Percentiles rank a stretch among this genome's conserved stretches.
phyloP scores from a whole-genome alignment of 2,113 vertebrate genomes.

The Protobothrops flavoviridis region DNA sequence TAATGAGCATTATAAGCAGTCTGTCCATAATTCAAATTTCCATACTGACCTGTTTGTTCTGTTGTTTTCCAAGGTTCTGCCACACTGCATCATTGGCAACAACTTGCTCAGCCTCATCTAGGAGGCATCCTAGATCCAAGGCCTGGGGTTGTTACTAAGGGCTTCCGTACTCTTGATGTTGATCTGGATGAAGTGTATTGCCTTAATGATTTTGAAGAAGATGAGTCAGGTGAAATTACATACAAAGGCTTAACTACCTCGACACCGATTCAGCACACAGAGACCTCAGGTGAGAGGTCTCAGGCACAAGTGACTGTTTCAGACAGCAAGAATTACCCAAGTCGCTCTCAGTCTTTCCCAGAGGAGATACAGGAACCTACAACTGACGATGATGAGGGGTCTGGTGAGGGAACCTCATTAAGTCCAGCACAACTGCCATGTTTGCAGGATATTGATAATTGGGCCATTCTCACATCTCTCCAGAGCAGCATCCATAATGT shows the following conservation, averaged over 20 bases:
- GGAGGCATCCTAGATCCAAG: slow-evolving; percentile 91
- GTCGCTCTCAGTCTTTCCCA: slow-evolving; percentile 79
- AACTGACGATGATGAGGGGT: slow-evolving; percentile 80
- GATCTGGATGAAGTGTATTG: slow-evolving; percentile 92
- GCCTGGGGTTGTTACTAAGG: slow-evolving; percentile 96
- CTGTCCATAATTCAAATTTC: neutral
- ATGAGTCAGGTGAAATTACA: slow-evolving; percentile 86
- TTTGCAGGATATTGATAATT: slow-evolving; percentile 72
- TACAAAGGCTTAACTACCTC: slow-evolving; percentile 81
- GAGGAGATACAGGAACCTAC: slow-evolving; percentile 82
- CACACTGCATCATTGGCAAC: slow-evolving; percentile 98
- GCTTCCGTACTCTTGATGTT: slow-evolving; percentile 87
- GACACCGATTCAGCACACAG: slow-evolving; percentile 75
- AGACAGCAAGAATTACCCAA: slow-evolving; percentile 75
- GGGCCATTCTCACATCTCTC: slow-evolving; percentile 75
- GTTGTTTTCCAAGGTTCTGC: slow-evolving; percentile 82
- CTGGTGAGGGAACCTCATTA: slow-evolving; percentile 92
- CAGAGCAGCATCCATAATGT: slow-evolving; percentile 69
- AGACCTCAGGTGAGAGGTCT: slow-evolving; percentile 83
- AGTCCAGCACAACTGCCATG: slow-evolving; percentile 75
- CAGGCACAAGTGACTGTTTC: slow-evolving; percentile 78
- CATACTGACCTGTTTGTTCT: slow-evolving; percentile 48
- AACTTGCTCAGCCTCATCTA: slow-evolving; percentile 94
- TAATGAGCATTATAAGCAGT: neutral
- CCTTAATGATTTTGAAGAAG: slow-evolving; percentile 95